Evolutionary conservation across 2,888 invertebrate species (phyloP), one percentile per base, ranked within the genome.

Genomic region (Diloba caeruleocephala): DNA sequence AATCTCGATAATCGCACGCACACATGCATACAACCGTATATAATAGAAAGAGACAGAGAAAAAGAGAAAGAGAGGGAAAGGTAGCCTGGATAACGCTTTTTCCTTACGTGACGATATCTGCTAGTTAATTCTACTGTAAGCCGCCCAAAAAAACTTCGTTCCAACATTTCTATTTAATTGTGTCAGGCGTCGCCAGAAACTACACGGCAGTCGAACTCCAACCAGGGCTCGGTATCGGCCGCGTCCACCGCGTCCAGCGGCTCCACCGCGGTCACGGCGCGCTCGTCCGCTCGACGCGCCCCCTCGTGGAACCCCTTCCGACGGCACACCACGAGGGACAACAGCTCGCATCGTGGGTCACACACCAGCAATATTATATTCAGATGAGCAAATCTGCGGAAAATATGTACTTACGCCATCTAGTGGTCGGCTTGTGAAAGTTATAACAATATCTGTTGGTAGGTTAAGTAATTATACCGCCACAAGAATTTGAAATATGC

Each of bases 231-330:
- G 0, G 92, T 93, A 9, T 94, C 94, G 0, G 93, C 91, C 0
- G 93, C 94, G 0, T 92, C 93, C 3, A 87, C 87, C 0, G 88
- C 92, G 0, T 92, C 92, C 21, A 87, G 90, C 66, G 90, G 90
- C 17, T 89, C 90, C 42, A 87, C 85, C 0, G 89, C 85, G 1
- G 81, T 78, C 52, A 87, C 87, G 0, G 86, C 87, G 7, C 76
- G 87, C 64, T 92, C 78, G 0, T 89, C 93, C 0, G 88, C 94
- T 0, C 85, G 93, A 1, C 87, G 95, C 2, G 89, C 94, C 52
- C 94, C 95, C 1, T 91, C 94, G 25, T 96, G 96, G 96, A 97
- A 96, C 82, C 96, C 96, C 0, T 97, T 97, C 89, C 94, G 96
- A 56, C 93, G 96, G 38, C 94, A 96, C 65, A 91, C 94, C 1